A percentile compares a stretch with the other conserved stretches of the same genome.
These are phyloP conservation scores for Phymorhynchus buccinoides DNA, from an alignment of 1,140 invertebrate genomes.

Conservation along the genomic window DNA sequence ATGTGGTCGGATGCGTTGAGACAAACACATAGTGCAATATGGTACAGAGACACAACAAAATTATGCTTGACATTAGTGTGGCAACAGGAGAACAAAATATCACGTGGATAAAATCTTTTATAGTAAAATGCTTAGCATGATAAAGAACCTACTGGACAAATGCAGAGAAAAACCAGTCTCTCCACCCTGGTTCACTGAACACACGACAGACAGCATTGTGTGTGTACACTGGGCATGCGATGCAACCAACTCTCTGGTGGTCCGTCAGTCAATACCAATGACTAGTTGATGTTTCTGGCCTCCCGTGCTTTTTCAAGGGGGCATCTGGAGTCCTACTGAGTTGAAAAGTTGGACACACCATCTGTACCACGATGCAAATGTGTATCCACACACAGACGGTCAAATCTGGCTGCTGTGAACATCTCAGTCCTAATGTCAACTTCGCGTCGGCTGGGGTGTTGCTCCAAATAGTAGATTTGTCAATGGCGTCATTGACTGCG, in stretches of 20 bases:
- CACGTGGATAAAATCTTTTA: too few relatives aligned
- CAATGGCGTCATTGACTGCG: slow-evolving; percentile 44
- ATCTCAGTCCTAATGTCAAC: slow-evolving; percentile 45
- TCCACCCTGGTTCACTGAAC: slow-evolving; percentile 56
- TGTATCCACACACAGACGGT: slow-evolving; percentile 58
- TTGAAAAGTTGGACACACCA: slow-evolving; percentile 64
- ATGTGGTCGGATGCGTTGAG: too few relatives aligned
- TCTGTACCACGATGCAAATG: slow-evolving; percentile 62
- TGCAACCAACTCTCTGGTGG: slow-evolving; percentile 58
- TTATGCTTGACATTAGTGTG: too few relatives aligned
- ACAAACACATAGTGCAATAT: too few relatives aligned
- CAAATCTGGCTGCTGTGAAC: slow-evolving; percentile 55
- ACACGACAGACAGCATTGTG: slow-evolving; percentile 56
- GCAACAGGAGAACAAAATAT: too few relatives aligned
- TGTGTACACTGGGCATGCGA: slow-evolving; percentile 55
- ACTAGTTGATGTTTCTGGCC: slow-evolving; percentile 51
- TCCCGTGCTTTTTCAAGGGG: slow-evolving; percentile 41
- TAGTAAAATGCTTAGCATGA: too few relatives aligned
- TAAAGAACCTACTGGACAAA: slow-evolving; percentile 47
- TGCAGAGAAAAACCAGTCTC: slow-evolving; percentile 48
- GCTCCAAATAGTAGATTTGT: slow-evolving; percentile 51
- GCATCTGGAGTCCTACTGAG: slow-evolving; percentile 56
- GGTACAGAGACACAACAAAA: too few relatives aligned
- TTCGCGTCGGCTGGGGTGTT: slow-evolving; percentile 58
- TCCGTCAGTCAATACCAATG: slow-evolving; percentile 56